Evolutionary conservation across 2,888 invertebrate species (phyloP), one percentile per base, ranked within the genome.

Genomic region (Dolomedes plantarius): DNA sequence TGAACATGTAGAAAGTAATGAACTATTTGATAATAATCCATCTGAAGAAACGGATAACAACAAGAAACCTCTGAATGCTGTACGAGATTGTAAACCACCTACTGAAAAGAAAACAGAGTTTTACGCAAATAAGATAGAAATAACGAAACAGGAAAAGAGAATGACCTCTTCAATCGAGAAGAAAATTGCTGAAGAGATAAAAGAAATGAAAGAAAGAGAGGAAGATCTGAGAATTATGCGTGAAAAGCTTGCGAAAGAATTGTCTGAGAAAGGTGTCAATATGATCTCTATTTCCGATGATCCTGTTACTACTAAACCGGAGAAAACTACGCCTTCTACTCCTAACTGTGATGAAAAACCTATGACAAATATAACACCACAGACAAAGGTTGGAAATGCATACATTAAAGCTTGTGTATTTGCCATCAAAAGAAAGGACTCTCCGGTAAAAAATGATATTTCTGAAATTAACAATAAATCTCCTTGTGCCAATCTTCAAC

Each of bases 131-230:
- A 56, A 23, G 56, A 56, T 56, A 6, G 19, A 56, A 56, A 56
- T 56, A n/a, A 1, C 32, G 9, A 31, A 31, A 67, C 0, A 19
- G 19, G 67, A 67, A 67, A 36, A n/a, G 19, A 67, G 29, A 72
- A 50, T 11, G 7, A 11, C 74, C n/a, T 76, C 82, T n/a, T 31
- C 78, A 16, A 72, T 86, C 7, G 88, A 88, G 68, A 86, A 69
- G 16, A 92, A 90, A 85, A 92, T 93, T 31, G 92, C 92, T 0
- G 88, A 90, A 68, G 93, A 93, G 89, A 91, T 93, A 50, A 90
- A 91, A 46, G 92, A 93, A 88, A 90, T 92, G 88, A 90, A 91
- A 56, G 92, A 92, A 85, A 90, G 93, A 2, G 93, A 93, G 89
- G 92, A 92, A 69, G 93, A 93, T 81, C 90, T 93, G 56, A 89